phyloP scores from a whole-genome alignment of 2,113 vertebrate species.

The Suncus etruscus region DNA sequence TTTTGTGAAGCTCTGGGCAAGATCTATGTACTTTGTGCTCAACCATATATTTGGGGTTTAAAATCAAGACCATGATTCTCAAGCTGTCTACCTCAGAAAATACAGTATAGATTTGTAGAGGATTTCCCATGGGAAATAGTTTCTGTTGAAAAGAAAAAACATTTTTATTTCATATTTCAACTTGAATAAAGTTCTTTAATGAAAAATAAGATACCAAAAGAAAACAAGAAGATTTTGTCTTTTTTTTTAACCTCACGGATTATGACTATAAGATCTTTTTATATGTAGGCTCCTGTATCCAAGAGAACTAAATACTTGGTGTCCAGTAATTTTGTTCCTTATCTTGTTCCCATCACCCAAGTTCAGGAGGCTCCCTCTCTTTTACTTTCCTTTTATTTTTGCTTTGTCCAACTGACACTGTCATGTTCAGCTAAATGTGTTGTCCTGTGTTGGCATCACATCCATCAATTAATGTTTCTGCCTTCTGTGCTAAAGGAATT shows the following conservation, averaged over 20 bases:
- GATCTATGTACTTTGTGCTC: conserved; percentile 33
- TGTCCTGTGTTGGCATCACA: conserved; percentile 56
- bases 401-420: conserved; percentile 41
- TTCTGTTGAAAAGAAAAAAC: conserved; percentile 32
- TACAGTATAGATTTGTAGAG: not conserved
- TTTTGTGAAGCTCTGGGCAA: not conserved
- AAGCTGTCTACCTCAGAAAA: not conserved
- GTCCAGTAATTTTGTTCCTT: not conserved
- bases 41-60: conserved; percentile 57
- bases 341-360: not conserved
- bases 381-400: conserved; percentile 53
- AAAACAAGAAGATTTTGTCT: not conserved
- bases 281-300: not conserved
- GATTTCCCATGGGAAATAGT: not conserved
- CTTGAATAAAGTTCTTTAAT: conserved; percentile 15
- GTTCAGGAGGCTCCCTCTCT: not conserved
- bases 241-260: not conserved
- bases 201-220: not conserved
- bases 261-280: not conserved
- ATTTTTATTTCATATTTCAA: conserved; percentile 16
- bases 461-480: conserved; percentile 67
- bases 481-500: conserved; percentile 76
- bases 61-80: conserved; percentile 35
- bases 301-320: not conserved
- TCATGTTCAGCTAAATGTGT: conserved; percentile 64